These are phyloP conservation scores for Noctuana brunneofusca DNA, from an alignment of 2,888 invertebrate genomes.

Conservation along the genomic window DNA sequence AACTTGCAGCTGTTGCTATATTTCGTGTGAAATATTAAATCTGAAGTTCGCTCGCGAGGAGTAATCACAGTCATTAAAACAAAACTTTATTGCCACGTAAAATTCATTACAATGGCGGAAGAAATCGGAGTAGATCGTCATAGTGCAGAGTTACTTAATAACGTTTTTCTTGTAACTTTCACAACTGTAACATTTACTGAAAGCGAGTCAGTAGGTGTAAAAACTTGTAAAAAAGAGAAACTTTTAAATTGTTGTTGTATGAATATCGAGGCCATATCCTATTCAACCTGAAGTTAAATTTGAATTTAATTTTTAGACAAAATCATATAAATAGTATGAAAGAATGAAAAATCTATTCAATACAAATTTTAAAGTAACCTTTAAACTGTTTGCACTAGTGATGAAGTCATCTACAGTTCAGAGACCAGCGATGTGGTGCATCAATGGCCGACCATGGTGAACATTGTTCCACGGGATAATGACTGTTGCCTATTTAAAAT, in stretches of 20 bases:
- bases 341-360: not conserved
- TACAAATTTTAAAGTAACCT: not conserved
- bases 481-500: too few species aligned
- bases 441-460: not conserved
- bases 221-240: constrained; percentile 31
- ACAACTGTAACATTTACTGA: constrained; percentile 34
- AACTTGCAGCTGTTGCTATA: too few species aligned
- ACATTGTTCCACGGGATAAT: not conserved
- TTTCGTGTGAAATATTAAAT: too few species aligned
- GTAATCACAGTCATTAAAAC: constrained; percentile 28
- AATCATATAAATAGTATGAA: not conserved
- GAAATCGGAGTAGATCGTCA: constrained; percentile 31
- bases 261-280: constrained; percentile 18
- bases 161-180: constrained; percentile 33
- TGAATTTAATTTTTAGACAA: not conserved
- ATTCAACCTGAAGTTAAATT: constrained; percentile 12
- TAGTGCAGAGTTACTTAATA: constrained; percentile 32
- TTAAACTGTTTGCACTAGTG: too few species aligned
- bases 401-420: too few species aligned
- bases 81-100: constrained; percentile 30
- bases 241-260: constrained; percentile 16
- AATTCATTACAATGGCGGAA: constrained; percentile 34
- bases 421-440: too few species aligned
- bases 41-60: too few species aligned
- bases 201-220: constrained; percentile 26